Evolutionary conservation across 2,888 invertebrate genomes (phyloP), one percentile per base, ranked within the genome.

Genomic region (Sinohyriopsis cumingii): DNA sequence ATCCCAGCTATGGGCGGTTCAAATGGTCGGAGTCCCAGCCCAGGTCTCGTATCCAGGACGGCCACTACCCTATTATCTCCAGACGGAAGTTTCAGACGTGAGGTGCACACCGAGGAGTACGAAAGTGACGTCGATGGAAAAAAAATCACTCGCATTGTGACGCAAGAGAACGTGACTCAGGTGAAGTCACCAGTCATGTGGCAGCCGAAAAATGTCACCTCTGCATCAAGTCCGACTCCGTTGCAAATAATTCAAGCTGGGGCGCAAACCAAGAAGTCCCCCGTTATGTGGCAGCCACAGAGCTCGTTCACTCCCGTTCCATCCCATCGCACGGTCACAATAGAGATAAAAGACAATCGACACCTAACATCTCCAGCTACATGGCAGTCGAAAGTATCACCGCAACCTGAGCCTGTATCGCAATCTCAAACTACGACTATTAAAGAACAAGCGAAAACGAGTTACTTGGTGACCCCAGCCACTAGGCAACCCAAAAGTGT

Each of bases 61-160:
- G 67, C 60, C 15, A 59, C 74, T n/a, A 62, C 66, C 56, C 68
- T 71, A 63, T 66, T 65, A 24, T 59, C 70, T 4, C 64, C 69
- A 18, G 71, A 69, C 9, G 76, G 75, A 20, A 69, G 68, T 66
- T 69, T 68, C 20, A 61, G 65, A 25, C 66, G 63, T 12, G 70
- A 76, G 59, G 68, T 76, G 24, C 71, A 72, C 57, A 71, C 72
- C 15, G 69, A 75, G 45, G 61, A 75, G 57, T 75, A 67, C 67
- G 61, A 68, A 60, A 60, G 66, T 15, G 64, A 67, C 57, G 72
- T 65, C 22, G 72, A 65, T 25, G 71, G 71, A 55, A 67, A 68
- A 25, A 73, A 65, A 65, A 55, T 75, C n/a, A 76, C 74, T 59
- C 76, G 75, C 67, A 75, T 75, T 15, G 70, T 72, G 45, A 77